Evolutionary conservation across 1,140 invertebrate species (phyloP), one percentile per base, ranked within the genome.

Genomic region (Hyphantria cunea): DNA sequence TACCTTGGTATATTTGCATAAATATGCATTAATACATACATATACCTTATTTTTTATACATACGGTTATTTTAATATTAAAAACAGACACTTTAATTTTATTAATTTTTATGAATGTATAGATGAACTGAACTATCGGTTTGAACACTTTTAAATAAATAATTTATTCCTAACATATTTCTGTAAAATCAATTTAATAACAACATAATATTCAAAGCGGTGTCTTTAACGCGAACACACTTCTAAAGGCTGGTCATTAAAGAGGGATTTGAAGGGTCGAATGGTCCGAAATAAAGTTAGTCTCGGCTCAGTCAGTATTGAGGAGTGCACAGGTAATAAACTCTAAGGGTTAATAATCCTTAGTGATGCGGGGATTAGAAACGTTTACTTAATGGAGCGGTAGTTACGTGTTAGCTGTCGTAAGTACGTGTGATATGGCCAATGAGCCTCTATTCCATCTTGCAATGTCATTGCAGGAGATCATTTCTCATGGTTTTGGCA

Each of bases 251-350:
- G 77, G 84, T 89, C 86, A 89, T 89, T 89, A 89, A 89, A 86
- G 68, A 70, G 80, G 85, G 85, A 89, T 89, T 89, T 89, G 74
- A 86, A 85, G 84, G 86, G 84, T 86, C 80, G 84, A 82, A 67
- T 74, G 77, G 82, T 72, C 78, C 79, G 76, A 85, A 88, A 86
- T 89, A 85, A 89, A 89, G 81, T 86, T 86, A 84, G 79, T 80
- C 75, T 68, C 72, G 68, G 70, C 42, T 66, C 68, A 63, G 51
- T 25, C 70, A 64, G 70, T 75, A 76, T 76, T 74, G 78, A 74
- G 68, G 66, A 78, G 63, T 69, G 71, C 70, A 60, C 82, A 84
- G 80, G 84, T 84, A 78, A 86, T 86, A 84, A 84, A 71, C 44
- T 80, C 47, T 62, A 66, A 70, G 68, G 62, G 72, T 75, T 71